A percentile compares a stretch with the other conserved stretches of the same genome.
Evolutionary conservation across 2,113 vertebrate species (phyloP).

Genomic region (Pycnonotus jocosus): DNA sequence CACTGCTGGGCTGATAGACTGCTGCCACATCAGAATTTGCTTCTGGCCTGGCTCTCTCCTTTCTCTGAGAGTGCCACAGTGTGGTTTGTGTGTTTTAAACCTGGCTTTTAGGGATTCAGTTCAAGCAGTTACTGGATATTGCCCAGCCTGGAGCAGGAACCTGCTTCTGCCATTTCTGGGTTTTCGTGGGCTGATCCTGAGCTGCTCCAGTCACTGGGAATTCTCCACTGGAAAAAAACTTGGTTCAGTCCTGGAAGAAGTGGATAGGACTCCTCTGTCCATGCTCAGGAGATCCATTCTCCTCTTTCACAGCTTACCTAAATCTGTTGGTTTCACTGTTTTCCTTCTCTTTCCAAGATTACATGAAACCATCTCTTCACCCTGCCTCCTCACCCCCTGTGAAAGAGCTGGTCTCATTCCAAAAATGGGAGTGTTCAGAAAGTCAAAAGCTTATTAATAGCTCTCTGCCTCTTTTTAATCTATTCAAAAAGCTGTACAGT

Average conservation of each 20-base stretch:
- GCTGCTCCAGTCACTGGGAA: background rate
- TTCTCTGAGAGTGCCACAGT: rapidly evolving
- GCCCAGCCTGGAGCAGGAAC: background rate
- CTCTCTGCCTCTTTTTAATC: slow-evolving; percentile 5
- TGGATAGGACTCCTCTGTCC: background rate
- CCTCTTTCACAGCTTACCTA: background rate
- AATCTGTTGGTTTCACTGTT: background rate
- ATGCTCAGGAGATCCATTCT: background rate
- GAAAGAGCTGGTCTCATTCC: background rate
- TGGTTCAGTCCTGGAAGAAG: background rate
- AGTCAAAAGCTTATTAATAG: slow-evolving; percentile 37
- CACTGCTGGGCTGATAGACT: background rate
- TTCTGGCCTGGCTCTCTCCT: background rate
- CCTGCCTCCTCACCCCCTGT: background rate
- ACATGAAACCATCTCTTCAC: background rate
- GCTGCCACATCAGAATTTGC: background rate
- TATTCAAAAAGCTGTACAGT: background rate
- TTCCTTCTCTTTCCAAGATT: background rate
- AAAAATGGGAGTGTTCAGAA: background rate
- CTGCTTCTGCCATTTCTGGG: background rate
- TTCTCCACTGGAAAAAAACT: background rate
- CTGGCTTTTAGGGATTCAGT: background rate
- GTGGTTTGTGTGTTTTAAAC: background rate
- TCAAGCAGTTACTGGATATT: background rate
- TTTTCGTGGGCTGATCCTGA: background rate